Conservation (phyloP, 2,113 vertebrate genomes). For the Callopanchax toddi region DNA sequence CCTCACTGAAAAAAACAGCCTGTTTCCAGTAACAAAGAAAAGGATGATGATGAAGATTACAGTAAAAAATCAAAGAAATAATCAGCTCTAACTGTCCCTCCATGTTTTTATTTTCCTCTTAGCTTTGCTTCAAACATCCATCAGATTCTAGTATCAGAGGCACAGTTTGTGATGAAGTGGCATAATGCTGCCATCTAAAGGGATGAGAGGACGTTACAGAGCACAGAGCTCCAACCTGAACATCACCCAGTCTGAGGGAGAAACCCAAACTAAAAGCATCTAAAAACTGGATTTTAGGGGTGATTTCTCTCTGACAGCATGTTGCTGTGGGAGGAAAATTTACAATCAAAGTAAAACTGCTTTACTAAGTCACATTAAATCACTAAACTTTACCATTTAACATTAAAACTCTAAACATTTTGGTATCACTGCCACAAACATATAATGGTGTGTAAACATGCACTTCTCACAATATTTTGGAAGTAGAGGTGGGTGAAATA, state of each 20-base stretch:
- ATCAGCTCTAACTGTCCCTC: constrained; percentile 58
- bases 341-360: too few species aligned
- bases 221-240: neutral
- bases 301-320: too few species aligned
- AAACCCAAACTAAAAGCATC: neutral
- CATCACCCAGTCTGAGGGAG: neutral
- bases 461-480: too few species aligned
- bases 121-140: constrained; percentile 24
- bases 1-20: constrained; percentile 25
- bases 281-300: too few species aligned
- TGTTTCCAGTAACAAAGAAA: constrained; percentile 51
- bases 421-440: too few species aligned
- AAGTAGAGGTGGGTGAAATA: too few species aligned
- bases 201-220: neutral
- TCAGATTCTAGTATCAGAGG: neutral
- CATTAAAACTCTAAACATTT: too few species aligned
- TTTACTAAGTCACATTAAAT: too few species aligned
- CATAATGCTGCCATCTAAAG: constrained; percentile 74
- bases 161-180: constrained; percentile 2
- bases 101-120: constrained; percentile 27
- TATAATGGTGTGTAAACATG: too few species aligned
- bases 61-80: constrained; percentile 59
- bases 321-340: too few species aligned
- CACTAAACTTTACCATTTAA: too few species aligned
- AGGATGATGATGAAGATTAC: constrained; percentile 57